Evolutionary conservation across 1,140 invertebrate species (phyloP), one percentile per base, ranked within the genome.

Genomic region (Drosophila kanapiae): DNA sequence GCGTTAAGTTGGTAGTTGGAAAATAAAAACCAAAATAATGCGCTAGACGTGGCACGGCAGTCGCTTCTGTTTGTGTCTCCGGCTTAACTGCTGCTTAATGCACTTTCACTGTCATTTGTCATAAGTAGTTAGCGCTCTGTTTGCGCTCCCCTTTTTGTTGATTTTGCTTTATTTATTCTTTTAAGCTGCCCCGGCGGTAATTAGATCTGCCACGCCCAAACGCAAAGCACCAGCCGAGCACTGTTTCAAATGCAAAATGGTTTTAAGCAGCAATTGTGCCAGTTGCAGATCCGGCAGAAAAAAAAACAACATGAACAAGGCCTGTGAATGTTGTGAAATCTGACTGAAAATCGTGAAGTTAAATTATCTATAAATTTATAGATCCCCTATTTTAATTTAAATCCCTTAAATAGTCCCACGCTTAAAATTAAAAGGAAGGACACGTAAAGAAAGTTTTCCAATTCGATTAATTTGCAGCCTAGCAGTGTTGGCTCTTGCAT

Each of bases 81-180:
- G 35, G 14, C 42, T 57, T 65, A 75, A 47, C 59, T 76, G 75
- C 57, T 58, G 72, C 81, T 83, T 83, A 83, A 83, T 83, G 81
- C 81, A 83, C 81, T 84, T 83, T 83, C 81, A 83, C 81, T 84
- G 81, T 83, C 81, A 76, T 80, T 83, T 83, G 76, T 83, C 76
- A 83, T 80, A 83, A 83, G 76, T 83, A 83, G 80, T 84, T 77
- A 83, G 80, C 57, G 80, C 76, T 83, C 58, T 70, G 65, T 76
- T 83, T 75, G 76, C 40, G 74, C 40, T 71, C 47, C 51, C 42
- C 42, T 33, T 60, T 27, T 51, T 62, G 57, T 59, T 78, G 49
- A 61, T 56, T 77, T 59, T 67, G 40, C 43, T 74, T 79, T 79
- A 75, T 83, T 75, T 79, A 70, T 83, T 65, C 76, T 65, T 72